phyloP scores from a whole-genome alignment of 2,113 vertebrate genomes.

The Datnioides undecimradiatus region DNA sequence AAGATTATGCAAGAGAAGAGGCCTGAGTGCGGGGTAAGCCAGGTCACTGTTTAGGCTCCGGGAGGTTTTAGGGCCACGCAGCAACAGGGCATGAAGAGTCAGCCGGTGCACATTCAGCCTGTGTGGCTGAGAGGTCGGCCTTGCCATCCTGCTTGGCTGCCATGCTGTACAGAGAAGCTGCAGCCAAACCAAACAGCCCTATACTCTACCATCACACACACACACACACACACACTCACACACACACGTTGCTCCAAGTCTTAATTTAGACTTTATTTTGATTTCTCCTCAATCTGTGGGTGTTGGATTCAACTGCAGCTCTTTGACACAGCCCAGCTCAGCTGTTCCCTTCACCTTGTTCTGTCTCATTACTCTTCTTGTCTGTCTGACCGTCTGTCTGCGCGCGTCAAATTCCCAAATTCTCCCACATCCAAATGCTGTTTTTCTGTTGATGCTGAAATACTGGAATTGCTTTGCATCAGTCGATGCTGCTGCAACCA shows the following conservation, averaged over 20 bases:
- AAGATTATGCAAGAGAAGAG: constrained; percentile 32
- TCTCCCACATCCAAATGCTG: background rate
- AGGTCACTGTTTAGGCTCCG: constrained; percentile 36
- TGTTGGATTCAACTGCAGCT: constrained; percentile 59
- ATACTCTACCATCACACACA: constrained; percentile 25
- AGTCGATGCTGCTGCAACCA: background rate
- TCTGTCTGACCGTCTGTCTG: constrained; percentile 17
- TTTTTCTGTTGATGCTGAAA: constrained; percentile 45
- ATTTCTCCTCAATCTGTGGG: constrained; percentile 65
- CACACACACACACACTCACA: constrained; percentile 37
- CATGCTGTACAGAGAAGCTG: constrained; percentile 27
- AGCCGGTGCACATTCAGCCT: constrained; percentile 59
- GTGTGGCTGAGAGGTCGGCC: constrained; percentile 61
- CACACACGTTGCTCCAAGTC: constrained; percentile 30
- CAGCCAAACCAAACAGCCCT: constrained; percentile 75
- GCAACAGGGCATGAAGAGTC: constrained; percentile 43
- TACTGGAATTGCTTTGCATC: background rate
- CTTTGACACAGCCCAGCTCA: constrained; percentile 50
- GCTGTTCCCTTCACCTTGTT: constrained; percentile 64
- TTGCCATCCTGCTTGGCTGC: constrained; percentile 54
- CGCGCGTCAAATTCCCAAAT: background rate
- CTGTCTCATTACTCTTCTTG: constrained; percentile 50
- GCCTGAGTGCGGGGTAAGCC: constrained; percentile 16
- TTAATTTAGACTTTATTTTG: constrained; percentile 73
- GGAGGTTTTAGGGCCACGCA: constrained; percentile 53